Base-by-base conservation (phyloP, 2,113 vertebrate species). In the Phoxinus phoxinus region DNA sequence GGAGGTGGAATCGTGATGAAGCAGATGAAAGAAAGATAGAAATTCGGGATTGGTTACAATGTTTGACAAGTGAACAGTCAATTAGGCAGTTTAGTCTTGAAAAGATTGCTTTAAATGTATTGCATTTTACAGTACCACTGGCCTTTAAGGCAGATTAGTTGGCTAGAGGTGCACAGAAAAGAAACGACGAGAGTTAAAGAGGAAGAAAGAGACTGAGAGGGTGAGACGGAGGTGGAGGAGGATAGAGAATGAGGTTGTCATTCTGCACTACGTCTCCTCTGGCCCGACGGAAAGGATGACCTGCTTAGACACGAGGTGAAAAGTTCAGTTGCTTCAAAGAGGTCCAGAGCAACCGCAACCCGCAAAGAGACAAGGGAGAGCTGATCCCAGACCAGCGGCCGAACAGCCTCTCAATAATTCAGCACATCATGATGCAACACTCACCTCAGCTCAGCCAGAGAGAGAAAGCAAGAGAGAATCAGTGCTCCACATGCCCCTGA, bases 301-400 rank as follows among this genome's bases (percentile, higher is more conserved):
- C 87, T 21, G 77, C 76, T 88, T 84, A 86, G 82, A 86, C 82
- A 69, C 12, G 37, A 73, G 87, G 87, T 90, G 87, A 87, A 86
- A 72, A 90, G 89, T 90, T 90, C 89, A 90, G 67, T 19, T 35
- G 84, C 89, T 87, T 88, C 89, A 85, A 86, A 87, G 85, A 48
- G 35, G 51, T 67, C 25, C 75, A 67, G 59, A 53, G 41, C 74
- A 69, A 59, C 74, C 12, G 21, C 75, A 72, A 67, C 32, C 73
- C 37, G 25, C 73, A 56, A 84, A 81, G 59, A 67, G 81, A 86
- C 59, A 71, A 82, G 65, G 71, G 84, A 71, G 81, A 69, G 81
- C 85, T 82, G 85, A 86, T 81, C 78, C 53, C 69, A 86, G 75
- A 81, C 78, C 48, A 67, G 80, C 51, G 35, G 44, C 80, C 27